Evolutionary conservation across 2,113 vertebrate genomes (phyloP), one percentile per base, ranked within the genome.

Genomic region (Arothron firmamentum): DNA sequence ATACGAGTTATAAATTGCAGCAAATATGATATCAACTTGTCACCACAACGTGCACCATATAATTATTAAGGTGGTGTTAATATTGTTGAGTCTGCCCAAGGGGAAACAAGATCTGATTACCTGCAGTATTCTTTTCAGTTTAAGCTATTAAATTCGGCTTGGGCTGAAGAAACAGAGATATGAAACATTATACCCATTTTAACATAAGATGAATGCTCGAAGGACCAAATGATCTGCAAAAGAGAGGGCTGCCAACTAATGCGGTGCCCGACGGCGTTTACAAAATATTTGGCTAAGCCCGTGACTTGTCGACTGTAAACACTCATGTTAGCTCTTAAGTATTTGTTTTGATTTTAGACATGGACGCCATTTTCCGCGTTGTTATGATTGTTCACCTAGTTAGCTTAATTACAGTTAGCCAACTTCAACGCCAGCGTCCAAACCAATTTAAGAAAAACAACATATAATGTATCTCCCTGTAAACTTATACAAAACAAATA

Each of bases 291-390:
- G 12, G 5, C 51, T 19, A 51, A 10, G 42, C 13, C 42, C 2
- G 51, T 59, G 3, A 1, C 58, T 5, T 10, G 58, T 63, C 64
- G 43, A 72, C 75, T 59, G 42, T 59, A 57, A 84, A 78, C 59
- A 66, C 7, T 57, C 5, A 1, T 16, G 5, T 62, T 21, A 31
- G 23, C 15, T 10, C n/a, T 16, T 14, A 1, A 21, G 0, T 5
- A 15, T 74, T 7, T 14, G 16, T 68, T 72, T 55, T 59, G 8
- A 42, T 46, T 59, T 70, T 19, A 50, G 15, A 65, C 8, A 23
- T 28, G 49, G 55, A 70, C 66, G 77, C 75, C 66, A 78, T 82
- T 65, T 78, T 65, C 59, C 53, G 19, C 59, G 56, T 17, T 72
- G 65, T 80, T 73, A 71, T 79, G 70, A 28, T 55, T 78, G 18